Conservation (phyloP, 2,797 vertebrate species). For the Streptopelia turtur region DNA sequence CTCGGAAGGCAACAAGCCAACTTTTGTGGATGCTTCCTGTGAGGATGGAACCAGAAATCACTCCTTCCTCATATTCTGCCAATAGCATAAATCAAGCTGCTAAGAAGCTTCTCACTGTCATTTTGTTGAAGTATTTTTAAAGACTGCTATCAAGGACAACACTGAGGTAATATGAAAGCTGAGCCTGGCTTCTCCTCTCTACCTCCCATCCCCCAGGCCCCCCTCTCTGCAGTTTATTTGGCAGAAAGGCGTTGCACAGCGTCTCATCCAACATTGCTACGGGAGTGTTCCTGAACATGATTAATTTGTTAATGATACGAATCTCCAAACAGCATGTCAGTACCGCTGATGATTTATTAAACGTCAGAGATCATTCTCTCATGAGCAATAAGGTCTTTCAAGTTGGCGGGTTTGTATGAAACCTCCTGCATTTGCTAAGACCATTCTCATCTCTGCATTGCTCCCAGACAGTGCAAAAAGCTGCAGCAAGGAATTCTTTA, state of each 20-base stretch:
- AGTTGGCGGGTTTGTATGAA: slow-evolving; percentile 17
- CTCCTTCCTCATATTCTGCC: neutral
- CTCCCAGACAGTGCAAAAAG: neutral
- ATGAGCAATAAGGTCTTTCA: slow-evolving; percentile 18
- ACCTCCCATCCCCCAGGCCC: neutral
- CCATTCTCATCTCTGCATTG: neutral
- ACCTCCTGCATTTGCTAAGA: neutral
- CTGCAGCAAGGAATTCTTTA: slow-evolving; percentile 19
- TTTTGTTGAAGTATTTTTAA: neutral
- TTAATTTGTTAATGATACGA: slow-evolving; percentile 33
- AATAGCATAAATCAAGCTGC: neutral
- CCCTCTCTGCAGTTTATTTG: slow-evolving; percentile 15
- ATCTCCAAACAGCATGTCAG: slow-evolving; percentile 26
- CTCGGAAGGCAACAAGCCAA: neutral
- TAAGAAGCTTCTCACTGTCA: neutral
- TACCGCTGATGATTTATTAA: slow-evolving; percentile 56
- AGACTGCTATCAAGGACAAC: slow-evolving; percentile 21
- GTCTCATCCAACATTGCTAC: slow-evolving; percentile 14
- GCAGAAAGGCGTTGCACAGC: neutral
- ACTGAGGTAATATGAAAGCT: slow-evolving; percentile 29
- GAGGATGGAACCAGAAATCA: neutral
- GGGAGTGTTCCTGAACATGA: neutral
- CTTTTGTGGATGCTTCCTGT: neutral
- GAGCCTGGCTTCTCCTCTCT: neutral
- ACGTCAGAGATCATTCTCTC: slow-evolving; percentile 51